Evolutionary conservation across 2,888 invertebrate species (phyloP), one percentile per base, ranked within the genome.

Genomic region (Synanthedon tipuliformis): DNA sequence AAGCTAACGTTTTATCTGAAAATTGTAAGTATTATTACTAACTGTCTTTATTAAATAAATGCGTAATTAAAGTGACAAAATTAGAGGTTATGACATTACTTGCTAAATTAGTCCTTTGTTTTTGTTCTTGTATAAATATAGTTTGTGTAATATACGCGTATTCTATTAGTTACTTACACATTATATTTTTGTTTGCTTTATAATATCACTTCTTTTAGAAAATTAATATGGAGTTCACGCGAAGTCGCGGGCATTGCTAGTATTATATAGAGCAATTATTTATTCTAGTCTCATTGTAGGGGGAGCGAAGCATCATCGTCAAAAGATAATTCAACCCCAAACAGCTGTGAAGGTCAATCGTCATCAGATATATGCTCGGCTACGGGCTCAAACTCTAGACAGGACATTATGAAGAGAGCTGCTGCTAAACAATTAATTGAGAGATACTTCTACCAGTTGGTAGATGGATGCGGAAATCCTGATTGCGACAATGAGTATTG

Each of bases 381-480:
- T 61, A 59, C 73, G 66, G 73, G 64, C 54, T 59, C 65, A 58
- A 65, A 70, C 59, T 71, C 59, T 56, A 82, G 85, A 63, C 88
- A 89, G 61, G 90, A 90, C 88, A 91, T 90, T 66, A 92, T 92
- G 92, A 92, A 92, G 84, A 89, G 93, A 52, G 91, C 92, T 55
- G 92, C 92, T 50, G 96, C 95, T 48, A 95, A 92, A 78, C 93
- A 94, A 77, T 88, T 96, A 59, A 97, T 97, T 61, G 95, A 96
- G 81, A 90, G 95, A 69, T 97, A 97, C 81, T 97, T 97, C 79
- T 95, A 95, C 83, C 96, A 97, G 84, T 87, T 97, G 60, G 92
- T 94, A 48, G 94, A 96, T 76, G 97, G 97, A 63, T 97, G 97
- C 82, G 97, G 97, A 23, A 95, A 95, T 80, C 89, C 91, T n/a